Evolutionary conservation across 2,888 invertebrate species (phyloP), one percentile per base, ranked within the genome.

Genomic region (Elaeidobius kamerunicus): DNA sequence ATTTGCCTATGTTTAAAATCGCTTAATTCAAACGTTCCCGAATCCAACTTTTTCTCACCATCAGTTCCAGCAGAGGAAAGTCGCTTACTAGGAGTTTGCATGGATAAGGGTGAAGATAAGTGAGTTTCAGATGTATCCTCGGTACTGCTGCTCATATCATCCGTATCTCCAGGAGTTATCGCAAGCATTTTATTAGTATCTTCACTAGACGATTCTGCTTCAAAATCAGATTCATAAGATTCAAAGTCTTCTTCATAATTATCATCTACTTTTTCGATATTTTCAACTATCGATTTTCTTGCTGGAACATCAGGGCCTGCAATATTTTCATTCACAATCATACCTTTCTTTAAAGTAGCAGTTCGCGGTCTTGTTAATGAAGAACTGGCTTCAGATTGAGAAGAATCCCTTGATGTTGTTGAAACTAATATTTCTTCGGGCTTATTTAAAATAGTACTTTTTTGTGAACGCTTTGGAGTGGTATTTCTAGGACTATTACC

Each of bases 161-260:
- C 61, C 7, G 55, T 61, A 23, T 57, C 59, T 23, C 59, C 55
- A 7, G 63, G 59, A 39, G 60, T 59, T 14, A 56, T 38, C 1
- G 39, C 45, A n/a, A n/a, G n/a, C 11, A 53, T 16, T 14, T 55
- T 51, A 12, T 55, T 51, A 11, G 63, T 61, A 34, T 49, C 43
- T 14, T 36, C 44, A 30, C 62, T 61, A 7, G 68, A 66, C n/a
- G 66, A 62, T 52, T 68, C 72, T 23, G 65, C 67, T 51, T 80
- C 80, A 60, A 80, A 80, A 65, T 80, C 80, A 1, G 79, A 79
- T 63, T 78, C 78, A 61, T 79, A 79, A 0, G 78, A 78, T 55
- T 79, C 78, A 62, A 79, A 79, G 63, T 79, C 79, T 61, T 79
- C 79, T 36, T 78, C 78, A 59, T 79, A 78, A 14, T 72, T 67